Evolutionary conservation across 2,797 vertebrate species (phyloP).

Genomic region (Dicrostonyx torquatus): DNA sequence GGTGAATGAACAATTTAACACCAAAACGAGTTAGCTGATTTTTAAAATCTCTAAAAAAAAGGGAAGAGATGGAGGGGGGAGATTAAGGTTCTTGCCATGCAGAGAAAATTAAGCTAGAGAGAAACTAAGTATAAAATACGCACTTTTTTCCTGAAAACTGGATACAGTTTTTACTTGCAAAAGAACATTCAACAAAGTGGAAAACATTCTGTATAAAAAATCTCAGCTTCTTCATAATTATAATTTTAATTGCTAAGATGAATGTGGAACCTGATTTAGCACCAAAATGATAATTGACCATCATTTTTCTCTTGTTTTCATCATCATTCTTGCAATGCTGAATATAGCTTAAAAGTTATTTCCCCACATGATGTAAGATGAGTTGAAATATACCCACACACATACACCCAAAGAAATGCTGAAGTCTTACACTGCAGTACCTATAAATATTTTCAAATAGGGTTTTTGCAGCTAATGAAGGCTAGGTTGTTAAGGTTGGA

Average conservation of each 20-base stretch:
- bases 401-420: neutral
- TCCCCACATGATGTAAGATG: neutral
- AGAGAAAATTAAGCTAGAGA: constrained; percentile 49
- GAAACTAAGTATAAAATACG: constrained; percentile 27
- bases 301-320: constrained; percentile 36
- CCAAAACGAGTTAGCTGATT: neutral
- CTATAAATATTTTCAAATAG: neutral
- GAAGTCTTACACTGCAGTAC: neutral
- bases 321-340: neutral
- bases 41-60: neutral
- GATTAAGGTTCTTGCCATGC: neutral
- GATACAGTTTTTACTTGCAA: constrained; percentile 48
- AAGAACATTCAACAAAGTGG: constrained; percentile 16
- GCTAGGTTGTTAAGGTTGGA: neutral
- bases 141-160: neutral
- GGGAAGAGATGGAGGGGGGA: neutral
- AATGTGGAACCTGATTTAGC: constrained; percentile 42
- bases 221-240: constrained; percentile 27
- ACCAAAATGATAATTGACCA: constrained; percentile 13
- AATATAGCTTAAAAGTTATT: neutral
- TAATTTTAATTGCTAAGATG: constrained; percentile 24
- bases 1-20: neutral
- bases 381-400: neutral
- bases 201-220: constrained; percentile 26
- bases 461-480: neutral